Evolutionary conservation across 2,888 invertebrate genomes (phyloP).

Genomic region (Miltochrista miniata): DNA sequence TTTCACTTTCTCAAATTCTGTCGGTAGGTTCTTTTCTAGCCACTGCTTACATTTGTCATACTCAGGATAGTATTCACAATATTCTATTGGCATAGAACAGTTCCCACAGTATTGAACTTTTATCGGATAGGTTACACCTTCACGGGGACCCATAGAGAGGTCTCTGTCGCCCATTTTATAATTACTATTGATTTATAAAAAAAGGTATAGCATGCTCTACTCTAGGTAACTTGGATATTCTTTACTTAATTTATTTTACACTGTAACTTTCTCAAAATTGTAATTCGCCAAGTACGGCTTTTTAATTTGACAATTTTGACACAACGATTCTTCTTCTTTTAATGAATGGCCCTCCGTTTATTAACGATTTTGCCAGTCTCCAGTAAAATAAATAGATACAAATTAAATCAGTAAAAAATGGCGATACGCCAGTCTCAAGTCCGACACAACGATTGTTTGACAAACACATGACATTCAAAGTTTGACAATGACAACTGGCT

Average conservation of each 20-base stretch:
- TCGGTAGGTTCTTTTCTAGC: slow-evolving; percentile 97
- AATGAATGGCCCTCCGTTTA: too few species aligned
- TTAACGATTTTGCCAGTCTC: too few species aligned
- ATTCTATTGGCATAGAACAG: slow-evolving; percentile 98
- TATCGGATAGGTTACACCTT: slow-evolving; percentile 91
- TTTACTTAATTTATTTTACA: too few species aligned
- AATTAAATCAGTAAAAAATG: too few species aligned
- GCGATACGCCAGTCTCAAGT: too few species aligned
- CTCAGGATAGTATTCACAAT: slow-evolving; percentile 99
- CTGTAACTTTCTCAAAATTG: slow-evolving; percentile 5
- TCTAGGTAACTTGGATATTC: slow-evolving; percentile 20
- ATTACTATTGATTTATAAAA: slow-evolving; percentile 28
- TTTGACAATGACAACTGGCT: too few species aligned
- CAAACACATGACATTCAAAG: too few species aligned
- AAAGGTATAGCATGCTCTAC: slow-evolving; percentile 40
- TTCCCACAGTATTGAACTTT: slow-evolving; percentile 96
- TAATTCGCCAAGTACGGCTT: slow-evolving; percentile 1
- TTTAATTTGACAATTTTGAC: slow-evolving; percentile 34
- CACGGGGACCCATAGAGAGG: slow-evolving; percentile 86
- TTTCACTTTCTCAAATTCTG: slow-evolving; percentile 95
- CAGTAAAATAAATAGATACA: too few species aligned
- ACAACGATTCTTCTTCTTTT: background rate
- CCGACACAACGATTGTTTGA: too few species aligned
- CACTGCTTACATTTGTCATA: slow-evolving; percentile 98
- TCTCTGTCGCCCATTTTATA: slow-evolving; percentile 82